Evolutionary conservation across 2,797 vertebrate species (phyloP), one percentile per base, ranked within the genome.

Genomic region (Petrocephalus sullivani): DNA sequence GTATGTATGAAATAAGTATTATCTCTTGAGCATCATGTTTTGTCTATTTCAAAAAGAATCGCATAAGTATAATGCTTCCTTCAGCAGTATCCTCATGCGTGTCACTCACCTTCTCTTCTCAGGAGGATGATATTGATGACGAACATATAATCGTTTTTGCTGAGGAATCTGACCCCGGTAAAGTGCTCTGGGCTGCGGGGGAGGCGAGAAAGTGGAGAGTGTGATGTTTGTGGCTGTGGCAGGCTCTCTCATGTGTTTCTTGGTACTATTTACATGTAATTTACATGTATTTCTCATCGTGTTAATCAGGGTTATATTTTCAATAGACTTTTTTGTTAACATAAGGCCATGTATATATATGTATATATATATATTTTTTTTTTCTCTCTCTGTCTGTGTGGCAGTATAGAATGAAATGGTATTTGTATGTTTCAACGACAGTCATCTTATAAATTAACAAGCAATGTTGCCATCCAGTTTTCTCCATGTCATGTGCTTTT

Each of bases 91-190:
- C 4, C 23, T 46, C n/a, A 58, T 10, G 23, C 4, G 14, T 1
- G 8, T 41, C 41, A 3, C 87, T 61, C 81, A 21, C 56, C 16
- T 12, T 4, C 57, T 5, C 12, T 49, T 54, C 21, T 88, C 89
- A 98, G 97, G 97, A 96, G 5, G 97, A 97, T 1, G 95, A 97
- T 23, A 91, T 95, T 53, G 96, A 96, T 1, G 95, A 96, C 58
- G 97, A 98, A 92, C 97, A 98, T 87, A 98, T 98, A 19, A 93
- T 98, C 90, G 97, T 96, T 89, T 98, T 98, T 64, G 97, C 97
- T 81, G 97, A 98, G 91, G 97, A 97, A 91, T 88, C 93, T 6
- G 97, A 98, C 86, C 96, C 96, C 23, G 97, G 97, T 98, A 93
- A 3, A 67, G 53, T 49, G 56, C 67, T 19, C 75, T 60, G 75